Conservation (phyloP, 2,113 vertebrate species). For the Camelus bactrianus region DNA sequence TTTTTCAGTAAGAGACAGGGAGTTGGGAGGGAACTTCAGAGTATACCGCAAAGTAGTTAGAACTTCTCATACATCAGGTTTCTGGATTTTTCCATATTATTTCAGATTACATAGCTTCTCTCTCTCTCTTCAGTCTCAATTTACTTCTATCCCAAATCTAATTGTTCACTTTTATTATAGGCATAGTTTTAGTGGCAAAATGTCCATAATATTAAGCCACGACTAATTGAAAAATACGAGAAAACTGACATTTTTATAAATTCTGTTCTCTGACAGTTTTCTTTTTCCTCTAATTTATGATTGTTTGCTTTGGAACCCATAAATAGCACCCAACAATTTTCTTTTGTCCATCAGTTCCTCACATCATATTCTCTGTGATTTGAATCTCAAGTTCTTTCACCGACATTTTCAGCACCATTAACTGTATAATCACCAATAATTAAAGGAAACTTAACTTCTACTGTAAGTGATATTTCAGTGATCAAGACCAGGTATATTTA, state of each 20-base stretch:
- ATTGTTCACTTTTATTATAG: background rate
- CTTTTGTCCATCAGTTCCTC: background rate
- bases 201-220: background rate
- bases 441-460: conserved; percentile 23
- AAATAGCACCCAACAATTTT: background rate
- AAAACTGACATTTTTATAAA: conserved; percentile 7
- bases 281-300: background rate
- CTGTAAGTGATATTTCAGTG: background rate
- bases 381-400: background rate
- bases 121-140: background rate
- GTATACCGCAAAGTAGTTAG: background rate
- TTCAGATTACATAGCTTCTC: background rate
- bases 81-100: background rate
- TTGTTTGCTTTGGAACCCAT: background rate
- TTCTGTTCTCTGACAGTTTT: background rate
- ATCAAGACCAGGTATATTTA: background rate
- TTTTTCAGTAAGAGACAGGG: background rate
- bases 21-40: background rate
- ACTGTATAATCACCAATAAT: background rate
- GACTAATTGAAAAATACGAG: background rate
- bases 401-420: background rate
- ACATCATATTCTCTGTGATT: conserved; percentile 7
- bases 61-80: background rate
- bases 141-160: background rate
- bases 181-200: conserved; percentile 50